A percentile compares a stretch with the other conserved stretches of the same genome.
Conservation (phyloP, 2,888 invertebrate species). For the Gortyna flavago region DNA sequence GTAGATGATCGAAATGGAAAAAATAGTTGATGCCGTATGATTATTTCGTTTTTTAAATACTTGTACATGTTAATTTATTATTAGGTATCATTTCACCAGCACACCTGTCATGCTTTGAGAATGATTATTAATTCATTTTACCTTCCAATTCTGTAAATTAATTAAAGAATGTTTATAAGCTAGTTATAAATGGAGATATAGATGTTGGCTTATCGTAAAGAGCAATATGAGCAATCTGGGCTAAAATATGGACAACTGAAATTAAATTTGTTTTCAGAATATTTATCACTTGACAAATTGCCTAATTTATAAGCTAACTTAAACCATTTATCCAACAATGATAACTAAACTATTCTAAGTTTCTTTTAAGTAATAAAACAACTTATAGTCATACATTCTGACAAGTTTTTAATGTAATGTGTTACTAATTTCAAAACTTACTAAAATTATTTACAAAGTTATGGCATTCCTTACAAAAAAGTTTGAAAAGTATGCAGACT, state of each 20-base stretch:
- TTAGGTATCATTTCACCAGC: not conserved
- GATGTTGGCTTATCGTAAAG: constrained; percentile 18
- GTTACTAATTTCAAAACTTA: not conserved
- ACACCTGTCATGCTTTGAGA: not conserved
- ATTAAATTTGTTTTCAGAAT: constrained; percentile 44
- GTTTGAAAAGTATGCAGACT: not conserved
- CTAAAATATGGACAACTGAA: constrained; percentile 41
- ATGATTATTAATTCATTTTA: constrained; percentile 4
- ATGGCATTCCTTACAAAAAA: not conserved
- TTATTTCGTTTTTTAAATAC: too few relatives aligned
- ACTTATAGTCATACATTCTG: constrained; percentile 12
- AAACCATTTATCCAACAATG: constrained; percentile 28
- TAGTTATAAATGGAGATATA: constrained; percentile 16
- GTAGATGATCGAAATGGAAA: too few relatives aligned
- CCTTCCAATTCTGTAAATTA: constrained; percentile 11
- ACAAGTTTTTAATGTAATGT: not conserved
- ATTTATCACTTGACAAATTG: constrained; percentile 48
- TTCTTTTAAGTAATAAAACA: constrained; percentile 22
- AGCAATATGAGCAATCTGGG: constrained; percentile 33
- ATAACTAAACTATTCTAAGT: constrained; percentile 28
- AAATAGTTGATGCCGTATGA: too few relatives aligned
- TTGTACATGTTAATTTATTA: not conserved
- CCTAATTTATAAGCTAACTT: constrained; percentile 50
- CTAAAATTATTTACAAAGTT: constrained; percentile 1
- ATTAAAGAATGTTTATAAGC: constrained; percentile 7